Evolutionary conservation across 2,113 vertebrate species (phyloP).

Genomic region (Bagarius yarrelli): DNA sequence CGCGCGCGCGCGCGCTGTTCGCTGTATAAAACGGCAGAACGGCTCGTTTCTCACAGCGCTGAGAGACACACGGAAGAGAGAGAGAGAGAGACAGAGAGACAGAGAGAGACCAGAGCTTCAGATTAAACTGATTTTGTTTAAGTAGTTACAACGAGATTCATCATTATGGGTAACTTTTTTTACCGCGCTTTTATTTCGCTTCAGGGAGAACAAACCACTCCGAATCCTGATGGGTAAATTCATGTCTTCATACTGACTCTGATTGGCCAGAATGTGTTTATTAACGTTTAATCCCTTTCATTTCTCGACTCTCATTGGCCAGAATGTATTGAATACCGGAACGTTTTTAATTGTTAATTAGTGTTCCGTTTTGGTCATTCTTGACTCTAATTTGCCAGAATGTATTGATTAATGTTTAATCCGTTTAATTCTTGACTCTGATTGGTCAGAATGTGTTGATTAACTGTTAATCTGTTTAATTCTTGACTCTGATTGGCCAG

Average conservation of each 20-base stretch:
- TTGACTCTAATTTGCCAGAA: no score
- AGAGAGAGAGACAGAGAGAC: neutral
- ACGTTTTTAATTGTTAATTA: no score
- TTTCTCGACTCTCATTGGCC: neutral
- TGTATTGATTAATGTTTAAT: no score
- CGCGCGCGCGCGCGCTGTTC: neutral
- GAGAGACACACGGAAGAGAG: neutral
- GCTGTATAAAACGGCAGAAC: conserved; percentile 5
- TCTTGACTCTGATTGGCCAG: no score
- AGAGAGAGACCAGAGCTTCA: neutral
- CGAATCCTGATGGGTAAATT: conserved; percentile 39
- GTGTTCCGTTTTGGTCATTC: no score
- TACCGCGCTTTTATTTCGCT: neutral
- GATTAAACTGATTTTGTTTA: neutral
- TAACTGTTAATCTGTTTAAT: no score
- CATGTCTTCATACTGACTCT: neutral
- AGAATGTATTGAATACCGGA: no score
- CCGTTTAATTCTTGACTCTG: neutral
- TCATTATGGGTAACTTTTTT: conserved; percentile 19
- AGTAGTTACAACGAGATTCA: neutral
- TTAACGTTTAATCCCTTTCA: no score
- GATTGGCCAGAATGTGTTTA: no score
- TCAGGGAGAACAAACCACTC: conserved; percentile 22
- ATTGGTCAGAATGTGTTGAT: no score
- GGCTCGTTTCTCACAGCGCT: no score